Base-by-base conservation (phyloP, 2,888 invertebrate species). In the Hypolimnas misippus region DNA sequence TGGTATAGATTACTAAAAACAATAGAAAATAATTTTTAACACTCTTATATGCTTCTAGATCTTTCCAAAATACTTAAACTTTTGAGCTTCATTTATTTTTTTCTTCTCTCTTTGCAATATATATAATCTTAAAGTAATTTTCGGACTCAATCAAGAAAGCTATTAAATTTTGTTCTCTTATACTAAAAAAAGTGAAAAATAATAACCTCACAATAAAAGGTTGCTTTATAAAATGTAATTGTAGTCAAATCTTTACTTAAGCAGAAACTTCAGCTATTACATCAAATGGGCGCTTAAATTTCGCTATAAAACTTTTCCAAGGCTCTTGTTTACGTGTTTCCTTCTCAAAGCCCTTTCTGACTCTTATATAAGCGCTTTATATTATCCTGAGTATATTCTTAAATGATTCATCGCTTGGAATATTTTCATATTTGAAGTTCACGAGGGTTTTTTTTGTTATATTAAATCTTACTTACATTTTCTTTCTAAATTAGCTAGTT, bases 211-310 rank as follows among this genome's bases (percentile, higher is more conserved):
- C n/a, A n/a, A n/a, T 33, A 33, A 2, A 33, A 33, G 33, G 8
- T 33, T 10, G 8, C 8, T 33, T 33, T 10, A 10, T 6, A 49
- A 46, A 46, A 33, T 17, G 2, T 49, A 57, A 35, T 21, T 49
- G 33, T 53, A 21, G 40, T 53, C 55, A 54, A 31, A 62, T 51
- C 33, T 61, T 50, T 53, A 55, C 54, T 16, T 21, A 31, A 60
- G 56, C 62, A 56, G 49, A 77, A 87, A 87, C 83, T 87, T 87
- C 73, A 57, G 76, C 84, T 81, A 85, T 86, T 86, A 86, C 83
- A 76, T 76, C 70, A 73, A 81, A 86, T 82, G 78, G 82, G 71
- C 78, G 82, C 83, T 87, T 84, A 82, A 86, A 86, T 84, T 84
- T 79, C 78, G 80, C 80, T 82, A 86, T 87, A 86, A 84, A 86